Conservation (phyloP, 2,113 vertebrate genomes). For the Cyprinodon brontotheroides region DNA sequence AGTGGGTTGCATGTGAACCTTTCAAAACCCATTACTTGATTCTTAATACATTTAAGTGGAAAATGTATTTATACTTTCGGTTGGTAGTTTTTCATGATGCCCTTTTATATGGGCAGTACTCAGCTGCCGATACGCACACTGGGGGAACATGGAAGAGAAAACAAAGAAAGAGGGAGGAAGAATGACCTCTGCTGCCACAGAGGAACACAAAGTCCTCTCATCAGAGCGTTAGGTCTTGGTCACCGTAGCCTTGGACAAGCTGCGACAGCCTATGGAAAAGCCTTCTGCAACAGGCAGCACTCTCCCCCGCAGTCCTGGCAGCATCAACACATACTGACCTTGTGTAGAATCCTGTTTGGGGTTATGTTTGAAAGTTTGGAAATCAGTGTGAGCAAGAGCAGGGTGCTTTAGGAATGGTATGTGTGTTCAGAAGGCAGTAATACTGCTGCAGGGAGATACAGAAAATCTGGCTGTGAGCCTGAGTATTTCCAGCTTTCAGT, state of each 20-base stretch:
- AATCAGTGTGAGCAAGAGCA: slow-evolving; percentile 3
- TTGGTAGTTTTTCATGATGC: neutral
- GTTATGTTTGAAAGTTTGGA: slow-evolving; percentile 23
- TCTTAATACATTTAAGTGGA: neutral
- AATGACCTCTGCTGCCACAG: slow-evolving; percentile 60
- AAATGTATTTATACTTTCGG: slow-evolving; percentile 2
- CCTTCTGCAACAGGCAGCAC: slow-evolving; percentile 31
- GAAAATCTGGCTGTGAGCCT: slow-evolving; percentile 32
- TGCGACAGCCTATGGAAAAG: slow-evolving; percentile 66
- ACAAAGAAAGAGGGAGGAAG: slow-evolving; percentile 16
- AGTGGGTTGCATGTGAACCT: neutral
- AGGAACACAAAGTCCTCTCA: slow-evolving; percentile 69
- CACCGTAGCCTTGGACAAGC: slow-evolving; percentile 79
- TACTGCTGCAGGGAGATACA: slow-evolving; percentile 23
- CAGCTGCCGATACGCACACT: slow-evolving; percentile 20
- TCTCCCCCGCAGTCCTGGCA: slow-evolving; percentile 58
- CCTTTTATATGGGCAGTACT: slow-evolving; percentile 20
- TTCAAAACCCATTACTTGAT: neutral
- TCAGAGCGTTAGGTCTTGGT: slow-evolving; percentile 73
- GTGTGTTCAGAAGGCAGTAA: slow-evolving; percentile 17
- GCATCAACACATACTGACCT: slow-evolving; percentile 66
- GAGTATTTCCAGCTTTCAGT: slow-evolving; percentile 45
- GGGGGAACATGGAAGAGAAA: slow-evolving; percentile 13
- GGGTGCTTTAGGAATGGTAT: slow-evolving; percentile 5
- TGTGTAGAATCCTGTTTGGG: slow-evolving; percentile 52